These are phyloP conservation scores for Cyrtodaria siliqua DNA, from an alignment of 2,888 invertebrate genomes.

Conservation along the genomic window DNA sequence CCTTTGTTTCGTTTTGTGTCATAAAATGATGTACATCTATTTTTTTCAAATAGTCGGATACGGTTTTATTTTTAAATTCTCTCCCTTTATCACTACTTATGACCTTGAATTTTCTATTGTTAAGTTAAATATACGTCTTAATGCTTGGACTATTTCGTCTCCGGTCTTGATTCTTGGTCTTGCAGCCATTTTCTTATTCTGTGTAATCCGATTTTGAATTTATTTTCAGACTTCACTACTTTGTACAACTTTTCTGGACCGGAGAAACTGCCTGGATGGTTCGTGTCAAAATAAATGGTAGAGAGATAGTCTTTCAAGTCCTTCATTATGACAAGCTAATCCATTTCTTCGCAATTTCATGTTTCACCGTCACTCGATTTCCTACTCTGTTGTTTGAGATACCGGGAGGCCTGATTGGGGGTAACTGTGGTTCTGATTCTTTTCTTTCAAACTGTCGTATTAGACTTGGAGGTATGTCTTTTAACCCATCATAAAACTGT, in stretches of 20 bases:
- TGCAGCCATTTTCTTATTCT: slow-evolving; percentile 42
- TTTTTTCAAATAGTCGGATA: slow-evolving; percentile 1
- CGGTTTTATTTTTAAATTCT: slow-evolving; percentile 33
- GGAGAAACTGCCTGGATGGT: no score
- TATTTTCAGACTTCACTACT: background rate
- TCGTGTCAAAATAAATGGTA: no score
- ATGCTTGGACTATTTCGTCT: slow-evolving; percentile 15
- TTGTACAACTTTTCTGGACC: no score
- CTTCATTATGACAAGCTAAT: no score
- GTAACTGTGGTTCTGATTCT: no score
- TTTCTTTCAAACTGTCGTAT: no score
- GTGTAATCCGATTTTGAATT: slow-evolving; percentile 37
- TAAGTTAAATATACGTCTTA: slow-evolving; percentile 27
- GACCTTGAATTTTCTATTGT: slow-evolving; percentile 34
- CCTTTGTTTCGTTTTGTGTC: slow-evolving; percentile 27
- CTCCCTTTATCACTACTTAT: slow-evolving; percentile 36
- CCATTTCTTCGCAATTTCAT: background rate
- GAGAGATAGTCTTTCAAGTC: no score
- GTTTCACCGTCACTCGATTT: background rate
- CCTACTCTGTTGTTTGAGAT: no score
- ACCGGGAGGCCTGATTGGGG: no score
- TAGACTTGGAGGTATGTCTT: no score
- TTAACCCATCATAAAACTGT: no score
- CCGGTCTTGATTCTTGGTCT: slow-evolving; percentile 44
- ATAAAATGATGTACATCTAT: slow-evolving; percentile 27